These are phyloP conservation scores for Eleutherodactylus coqui DNA, from an alignment of 2,797 vertebrate genomes.

Conservation along the genomic window DNA sequence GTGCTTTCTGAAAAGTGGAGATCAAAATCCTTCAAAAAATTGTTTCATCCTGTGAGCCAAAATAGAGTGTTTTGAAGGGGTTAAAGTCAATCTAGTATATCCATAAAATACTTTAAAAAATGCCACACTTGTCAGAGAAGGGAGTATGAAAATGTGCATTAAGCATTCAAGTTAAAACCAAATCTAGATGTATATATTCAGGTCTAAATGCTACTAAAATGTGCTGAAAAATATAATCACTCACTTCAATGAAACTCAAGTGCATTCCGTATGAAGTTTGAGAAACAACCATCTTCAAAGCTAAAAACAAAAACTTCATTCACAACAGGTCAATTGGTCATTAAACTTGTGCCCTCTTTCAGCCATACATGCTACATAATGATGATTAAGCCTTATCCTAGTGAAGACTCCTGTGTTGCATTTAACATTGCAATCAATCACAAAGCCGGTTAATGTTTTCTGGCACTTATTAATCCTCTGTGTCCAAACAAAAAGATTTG, in stretches of 20 bases:
- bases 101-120: no score
- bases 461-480: slow-evolving; percentile 75
- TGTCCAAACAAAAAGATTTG: slow-evolving; percentile 74
- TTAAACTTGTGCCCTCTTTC: not conserved
- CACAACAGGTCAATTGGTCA: not conserved
- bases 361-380: not conserved
- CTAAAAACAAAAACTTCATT: not conserved
- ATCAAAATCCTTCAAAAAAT: no score
- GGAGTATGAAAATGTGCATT: no score
- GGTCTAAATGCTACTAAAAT: not conserved
- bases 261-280: not conserved
- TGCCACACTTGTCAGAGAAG: no score
- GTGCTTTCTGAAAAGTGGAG: no score
- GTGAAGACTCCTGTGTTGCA: slow-evolving; percentile 2
- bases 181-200: not conserved
- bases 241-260: not conserved
- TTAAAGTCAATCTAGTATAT: no score
- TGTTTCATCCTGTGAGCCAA: no score
- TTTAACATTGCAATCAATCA: slow-evolving; percentile 61
- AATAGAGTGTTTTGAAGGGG: no score
- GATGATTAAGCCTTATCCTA: slow-evolving; percentile 32
- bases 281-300: not conserved
- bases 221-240: not conserved
- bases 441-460: slow-evolving; percentile 67
- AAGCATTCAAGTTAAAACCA: no score